Evolutionary conservation across 2,888 invertebrate genomes (phyloP).

Genomic region (Drosophila algonquin): DNA sequence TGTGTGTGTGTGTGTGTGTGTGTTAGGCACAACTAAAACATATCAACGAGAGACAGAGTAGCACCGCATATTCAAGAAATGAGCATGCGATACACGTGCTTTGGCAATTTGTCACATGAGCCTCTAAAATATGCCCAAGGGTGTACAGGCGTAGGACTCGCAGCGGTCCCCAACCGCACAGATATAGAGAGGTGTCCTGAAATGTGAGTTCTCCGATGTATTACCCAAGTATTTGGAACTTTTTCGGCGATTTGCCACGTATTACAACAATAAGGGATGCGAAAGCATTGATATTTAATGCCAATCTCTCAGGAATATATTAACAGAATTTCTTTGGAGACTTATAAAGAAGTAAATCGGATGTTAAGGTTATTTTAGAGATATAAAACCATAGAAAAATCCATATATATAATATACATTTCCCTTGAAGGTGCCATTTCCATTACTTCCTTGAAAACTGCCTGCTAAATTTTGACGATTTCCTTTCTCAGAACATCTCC

Average conservation of each 20-base stretch:
- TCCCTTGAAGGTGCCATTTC: neutral
- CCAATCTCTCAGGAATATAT: no score
- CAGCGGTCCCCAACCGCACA: conserved; percentile 12
- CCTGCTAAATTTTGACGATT: neutral
- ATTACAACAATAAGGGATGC: no score
- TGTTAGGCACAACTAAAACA: conserved; percentile 32
- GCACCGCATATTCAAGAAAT: conserved; percentile 47
- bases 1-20: conserved; percentile 9
- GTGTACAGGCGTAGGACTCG: conserved; percentile 50
- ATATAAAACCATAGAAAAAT: neutral
- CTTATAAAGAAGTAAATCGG: no score
- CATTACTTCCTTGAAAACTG: neutral
- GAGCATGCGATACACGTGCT: conserved; percentile 79
- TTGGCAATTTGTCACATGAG: conserved; percentile 81
- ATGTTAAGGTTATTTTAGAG: neutral
- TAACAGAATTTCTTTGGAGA: no score
- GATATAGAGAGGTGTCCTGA: conserved; percentile 11
- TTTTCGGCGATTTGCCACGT: no score
- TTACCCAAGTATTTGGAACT: no score
- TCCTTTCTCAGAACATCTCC: conserved; percentile 18
- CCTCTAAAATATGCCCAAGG: conserved; percentile 80
- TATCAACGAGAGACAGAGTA: conserved; percentile 38
- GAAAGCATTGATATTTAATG: no score
- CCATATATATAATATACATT: no score
- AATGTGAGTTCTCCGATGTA: conserved; percentile 15